Evolutionary conservation across 2,888 invertebrate species (phyloP), one percentile per base, ranked within the genome.

Genomic region (Hemithea aestivaria): DNA sequence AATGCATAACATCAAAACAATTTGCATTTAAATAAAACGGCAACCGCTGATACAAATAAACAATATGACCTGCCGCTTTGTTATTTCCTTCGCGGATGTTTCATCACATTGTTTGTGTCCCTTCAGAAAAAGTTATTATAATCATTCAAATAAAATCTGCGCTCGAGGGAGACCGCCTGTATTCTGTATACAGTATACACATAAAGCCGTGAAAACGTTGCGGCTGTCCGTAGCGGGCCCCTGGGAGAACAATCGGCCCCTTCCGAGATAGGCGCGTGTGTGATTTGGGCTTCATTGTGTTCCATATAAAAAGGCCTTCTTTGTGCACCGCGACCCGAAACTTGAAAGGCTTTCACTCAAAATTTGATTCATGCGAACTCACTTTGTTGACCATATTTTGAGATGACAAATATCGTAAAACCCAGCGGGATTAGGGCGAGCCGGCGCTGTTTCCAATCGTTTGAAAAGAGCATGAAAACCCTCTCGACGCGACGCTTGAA

Each of bases 141-240:
- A 70, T 69, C 57, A 65, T 70, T 66, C 58, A 65, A 71, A 69
- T 62, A 60, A 65, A 65, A 64, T 55, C 59, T 51, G 43, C 39
- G 48, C 62, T 56, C 56, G 22, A 43, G 56, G 62, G 56, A 53
- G 25, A 30, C 7, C 27, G 38, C 41, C 45, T 46, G 54, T 57
- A 51, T 58, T 53, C 53, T 16, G 16, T 16, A 16, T 16, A n/a
- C 16, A 16, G n/a, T n/a, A n/a, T n/a, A n/a, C n/a, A 42, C 49
- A 63, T 60, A 68, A 68, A 65, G 60, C 62, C 61, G 62, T 51
- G 58, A 61, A 65, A 65, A 65, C 63, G 59, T 64, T 56, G 50
- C 45, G 53, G 52, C 44, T 40, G 51, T 2, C 3, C 16, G 16
- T 2, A 2, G 16, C 16, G 16, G 16, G 45, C 64, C 58, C 61